Evolutionary conservation across 1,140 invertebrate species (phyloP), one percentile per base, ranked within the genome.

Genomic region (Pectinophora gossypiella): DNA sequence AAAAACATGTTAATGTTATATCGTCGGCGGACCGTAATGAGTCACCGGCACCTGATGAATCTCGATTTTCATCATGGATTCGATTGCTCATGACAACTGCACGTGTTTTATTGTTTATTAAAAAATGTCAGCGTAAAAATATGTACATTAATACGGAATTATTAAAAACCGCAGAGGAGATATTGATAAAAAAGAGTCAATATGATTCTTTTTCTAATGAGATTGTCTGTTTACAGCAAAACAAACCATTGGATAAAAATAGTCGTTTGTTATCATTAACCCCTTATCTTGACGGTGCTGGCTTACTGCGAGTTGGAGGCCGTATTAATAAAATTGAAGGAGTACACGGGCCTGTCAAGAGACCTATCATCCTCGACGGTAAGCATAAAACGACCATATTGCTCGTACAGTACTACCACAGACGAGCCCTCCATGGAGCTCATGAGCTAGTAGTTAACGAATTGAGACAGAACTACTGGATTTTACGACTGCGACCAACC

Each of bases 341-440:
- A 2, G 13, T 47, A 3, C 7, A 23, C 0, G 5, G 12, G 5
- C 1, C 21, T 2, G 21, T 21, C 1, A 7, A 1, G 5, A 4
- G 45, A 3, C 45, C 45, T 18, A n/a, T 47, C 3, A 32, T 47
- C 12, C 22, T 47, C n/a, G 45, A 47, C 15, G 45, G 45, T 18
- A 13, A 19, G 4, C 45, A 47, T 19, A 5, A 18, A 15, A 32
- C 45, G 3, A 15, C 15, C 10, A 4, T 3, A 4, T n/a, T 38
- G n/a, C n/a, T 38, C 3, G 15, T 38, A 3, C 5, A 38, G 3
- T n/a, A 38, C n/a, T 12, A 7, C 3, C 35, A 38, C n/a, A 5
- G 10, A 4, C 10, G 15, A 3, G 35, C 35, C 3, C 15, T 15
- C 10, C 35, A 38, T 38, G 10, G 15, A 6, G 10, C 15, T 7